Conservation (phyloP, 2,797 vertebrate genomes). For the Rhinella marina region DNA sequence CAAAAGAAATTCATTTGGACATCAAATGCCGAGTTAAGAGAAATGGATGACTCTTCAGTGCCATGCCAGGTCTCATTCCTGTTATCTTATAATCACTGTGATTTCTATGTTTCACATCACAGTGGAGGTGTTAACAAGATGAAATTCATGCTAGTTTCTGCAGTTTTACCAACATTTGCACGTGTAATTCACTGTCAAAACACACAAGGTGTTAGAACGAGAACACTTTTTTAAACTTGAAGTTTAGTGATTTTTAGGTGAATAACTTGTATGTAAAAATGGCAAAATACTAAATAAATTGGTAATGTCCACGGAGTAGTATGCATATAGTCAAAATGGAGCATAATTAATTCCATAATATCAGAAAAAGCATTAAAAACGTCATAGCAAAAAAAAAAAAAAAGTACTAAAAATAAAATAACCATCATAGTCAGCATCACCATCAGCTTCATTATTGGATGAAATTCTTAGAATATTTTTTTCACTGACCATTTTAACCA, state of each 20-base stretch:
- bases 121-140: conserved; percentile 43
- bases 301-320: too few relatives aligned
- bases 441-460: too few relatives aligned
- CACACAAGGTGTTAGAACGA: conserved; percentile 9
- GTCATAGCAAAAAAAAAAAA: not conserved
- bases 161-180: conserved; percentile 37
- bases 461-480: too few relatives aligned
- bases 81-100: conserved; percentile 51
- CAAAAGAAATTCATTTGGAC: conserved; percentile 48
- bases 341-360: not conserved
- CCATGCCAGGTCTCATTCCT: conserved; percentile 9
- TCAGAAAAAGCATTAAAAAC: not conserved
- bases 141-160: not conserved
- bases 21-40: conserved; percentile 28
- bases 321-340: not conserved
- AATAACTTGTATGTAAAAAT: conserved; percentile 4
- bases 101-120: conserved; percentile 47
- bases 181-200: conserved; percentile 29
- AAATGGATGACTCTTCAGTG: conserved; percentile 40
- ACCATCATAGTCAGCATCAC: not conserved
- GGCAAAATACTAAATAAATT: not conserved
- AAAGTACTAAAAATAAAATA: not conserved
- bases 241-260: not conserved
- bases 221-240: not conserved
- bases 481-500: too few relatives aligned